Evolutionary conservation across 2,888 invertebrate genomes (phyloP).

Genomic region (Tiliacea aurago): DNA sequence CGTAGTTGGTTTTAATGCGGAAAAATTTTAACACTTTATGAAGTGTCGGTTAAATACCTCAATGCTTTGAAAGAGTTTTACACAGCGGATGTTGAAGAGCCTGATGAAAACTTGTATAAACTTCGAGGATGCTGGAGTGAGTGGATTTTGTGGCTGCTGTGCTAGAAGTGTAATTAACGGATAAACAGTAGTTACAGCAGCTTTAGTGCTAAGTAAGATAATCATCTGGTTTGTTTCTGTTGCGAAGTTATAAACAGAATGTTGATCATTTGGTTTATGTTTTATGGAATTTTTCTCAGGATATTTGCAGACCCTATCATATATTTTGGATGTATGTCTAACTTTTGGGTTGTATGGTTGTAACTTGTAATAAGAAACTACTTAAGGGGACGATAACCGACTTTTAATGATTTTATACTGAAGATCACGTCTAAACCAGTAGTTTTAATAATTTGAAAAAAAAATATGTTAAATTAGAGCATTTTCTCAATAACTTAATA

Average conservation of each 20-base stretch:
- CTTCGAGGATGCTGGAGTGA: constrained; percentile 48
- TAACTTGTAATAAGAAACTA: too few relatives aligned
- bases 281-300: background rate
- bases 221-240: constrained; percentile 2
- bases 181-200: constrained; percentile 30
- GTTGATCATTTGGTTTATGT: background rate
- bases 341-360: too few relatives aligned
- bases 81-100: constrained; percentile 61
- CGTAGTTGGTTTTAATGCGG: constrained; percentile 64
- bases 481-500: too few relatives aligned
- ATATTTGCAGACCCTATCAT: background rate
- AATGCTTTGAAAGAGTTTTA: constrained; percentile 67
- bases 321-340: too few relatives aligned
- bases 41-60: constrained; percentile 67
- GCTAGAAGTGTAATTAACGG: constrained; percentile 37
- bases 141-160: constrained; percentile 38
- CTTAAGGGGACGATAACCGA: too few relatives aligned
- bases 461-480: too few relatives aligned
- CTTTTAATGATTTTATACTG: too few relatives aligned
- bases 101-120: constrained; percentile 61
- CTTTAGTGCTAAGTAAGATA: constrained; percentile 26
- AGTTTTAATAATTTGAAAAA: too few relatives aligned
- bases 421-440: too few relatives aligned
- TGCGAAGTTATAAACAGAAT: background rate
- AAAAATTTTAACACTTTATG: constrained; percentile 66